Conservation (phyloP, 2,888 invertebrate species). For the Lithophane ornitopus region DNA sequence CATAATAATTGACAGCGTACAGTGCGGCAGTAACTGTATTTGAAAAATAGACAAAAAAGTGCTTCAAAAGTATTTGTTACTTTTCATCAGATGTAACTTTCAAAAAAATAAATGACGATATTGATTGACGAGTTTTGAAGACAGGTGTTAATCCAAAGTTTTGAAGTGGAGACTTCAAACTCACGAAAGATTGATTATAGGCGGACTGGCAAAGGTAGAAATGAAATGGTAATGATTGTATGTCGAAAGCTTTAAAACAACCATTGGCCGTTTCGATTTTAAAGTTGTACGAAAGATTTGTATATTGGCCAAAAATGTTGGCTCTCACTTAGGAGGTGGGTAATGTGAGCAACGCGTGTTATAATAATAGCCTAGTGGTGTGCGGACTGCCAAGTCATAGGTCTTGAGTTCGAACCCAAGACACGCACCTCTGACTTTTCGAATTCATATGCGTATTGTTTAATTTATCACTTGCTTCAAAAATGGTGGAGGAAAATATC, state of each 20-base stretch:
- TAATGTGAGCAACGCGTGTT: neutral
- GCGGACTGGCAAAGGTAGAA: neutral
- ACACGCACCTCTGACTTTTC: too few species aligned
- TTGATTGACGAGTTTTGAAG: conserved; percentile 28
- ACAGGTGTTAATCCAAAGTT: conserved; percentile 51
- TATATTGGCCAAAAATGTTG: neutral
- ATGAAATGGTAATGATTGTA: conserved; percentile 1
- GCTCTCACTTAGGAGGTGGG: too few species aligned
- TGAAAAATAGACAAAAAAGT: neutral
- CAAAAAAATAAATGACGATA: conserved; percentile 3
- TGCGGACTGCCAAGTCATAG: too few species aligned
- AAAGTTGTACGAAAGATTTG: neutral
- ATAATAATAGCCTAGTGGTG: too few species aligned
- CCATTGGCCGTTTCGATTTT: neutral
- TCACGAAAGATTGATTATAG: conserved; percentile 32
- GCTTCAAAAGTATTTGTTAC: neutral
- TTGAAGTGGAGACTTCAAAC: conserved; percentile 40
- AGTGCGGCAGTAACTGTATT: neutral
- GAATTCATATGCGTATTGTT: too few species aligned
- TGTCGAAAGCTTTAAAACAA: neutral
- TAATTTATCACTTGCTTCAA: too few species aligned
- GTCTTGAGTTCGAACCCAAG: too few species aligned
- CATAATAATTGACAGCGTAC: neutral
- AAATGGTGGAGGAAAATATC: too few species aligned
- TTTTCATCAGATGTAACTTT: conserved; percentile 1